A percentile compares a stretch with the other conserved stretches of the same genome.
phyloP scores from a whole-genome alignment of 92 coral and sea anemone genomes.

The Porites cylindrica region DNA sequence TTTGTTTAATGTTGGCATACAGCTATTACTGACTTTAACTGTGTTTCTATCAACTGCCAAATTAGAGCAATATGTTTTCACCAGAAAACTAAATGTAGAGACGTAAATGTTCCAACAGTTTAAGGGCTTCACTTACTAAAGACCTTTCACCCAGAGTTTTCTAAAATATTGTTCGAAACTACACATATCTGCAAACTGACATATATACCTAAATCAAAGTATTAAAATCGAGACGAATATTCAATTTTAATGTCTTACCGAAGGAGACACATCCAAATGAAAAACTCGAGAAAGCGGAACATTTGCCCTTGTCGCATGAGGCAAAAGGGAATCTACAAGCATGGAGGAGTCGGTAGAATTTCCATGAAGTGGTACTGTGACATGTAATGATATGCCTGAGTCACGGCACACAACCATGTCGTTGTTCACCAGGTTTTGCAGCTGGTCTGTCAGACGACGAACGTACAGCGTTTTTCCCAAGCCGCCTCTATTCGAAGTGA shows the following conservation, averaged over 20 bases:
- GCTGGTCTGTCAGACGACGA: slow-evolving; percentile 68
- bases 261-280: slow-evolving; percentile 90
- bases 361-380: slow-evolving; percentile 87
- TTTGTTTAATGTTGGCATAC: too few relatives aligned
- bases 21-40: too few relatives aligned
- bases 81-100: too few relatives aligned
- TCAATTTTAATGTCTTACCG: slow-evolving; percentile 63
- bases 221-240: not conserved
- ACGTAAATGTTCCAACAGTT: too few relatives aligned
- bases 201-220: too few relatives aligned
- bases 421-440: slow-evolving; percentile 70
- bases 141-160: too few relatives aligned
- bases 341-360: slow-evolving; percentile 65
- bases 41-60: too few relatives aligned
- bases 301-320: slow-evolving; percentile 67
- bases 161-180: not conserved
- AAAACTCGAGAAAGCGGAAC: slow-evolving; percentile 86
- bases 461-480: slow-evolving; percentile 81
- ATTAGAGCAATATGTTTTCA: too few relatives aligned
- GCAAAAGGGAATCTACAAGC: slow-evolving; percentile 71
- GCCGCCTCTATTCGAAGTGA: slow-evolving; percentile 85
- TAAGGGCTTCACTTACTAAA: too few relatives aligned
- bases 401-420: slow-evolving; percentile 8
- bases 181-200: not conserved
- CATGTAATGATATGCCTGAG: slow-evolving; percentile 26